Conservation (phyloP, 2,888 invertebrate species). For the Gisinianus flammeolus region DNA sequence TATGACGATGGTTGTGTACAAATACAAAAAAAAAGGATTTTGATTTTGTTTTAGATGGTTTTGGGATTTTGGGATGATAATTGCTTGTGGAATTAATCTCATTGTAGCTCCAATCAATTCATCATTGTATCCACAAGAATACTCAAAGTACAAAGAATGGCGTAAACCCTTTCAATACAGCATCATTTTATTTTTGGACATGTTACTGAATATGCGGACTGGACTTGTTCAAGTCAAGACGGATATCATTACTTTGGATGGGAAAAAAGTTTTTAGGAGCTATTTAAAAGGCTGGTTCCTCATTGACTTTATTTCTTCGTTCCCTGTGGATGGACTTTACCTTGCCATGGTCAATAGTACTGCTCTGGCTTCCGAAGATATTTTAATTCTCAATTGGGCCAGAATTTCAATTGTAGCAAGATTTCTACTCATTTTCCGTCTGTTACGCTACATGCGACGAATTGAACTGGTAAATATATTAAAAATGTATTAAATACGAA, state of each 20-base stretch:
- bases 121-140: constrained; percentile 10
- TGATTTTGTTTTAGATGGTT: constrained; percentile 8
- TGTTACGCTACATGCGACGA: constrained; percentile 20
- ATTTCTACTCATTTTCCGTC: constrained; percentile 19
- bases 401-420: not conserved
- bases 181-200: constrained; percentile 30
- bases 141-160: constrained; percentile 1
- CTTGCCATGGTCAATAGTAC: not conserved
- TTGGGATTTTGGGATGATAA: constrained; percentile 21
- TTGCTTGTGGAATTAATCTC: constrained; percentile 1
- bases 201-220: constrained; percentile 37
- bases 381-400: not conserved
- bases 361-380: not conserved
- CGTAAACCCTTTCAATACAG: not conserved
- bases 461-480: constrained; percentile 17
- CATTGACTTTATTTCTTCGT: constrained; percentile 35
- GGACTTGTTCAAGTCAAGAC: constrained; percentile 26
- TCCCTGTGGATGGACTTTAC: constrained; percentile 25
- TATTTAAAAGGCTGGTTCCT: constrained; percentile 37
- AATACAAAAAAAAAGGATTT: not conserved
- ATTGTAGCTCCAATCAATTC: not conserved
- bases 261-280: not conserved
- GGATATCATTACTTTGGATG: constrained; percentile 29
- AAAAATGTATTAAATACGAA: not conserved
- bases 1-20: not conserved